Evolutionary conservation across 2,888 invertebrate genomes (phyloP).

Genomic region (Drosophila nr. perissopoda): DNA sequence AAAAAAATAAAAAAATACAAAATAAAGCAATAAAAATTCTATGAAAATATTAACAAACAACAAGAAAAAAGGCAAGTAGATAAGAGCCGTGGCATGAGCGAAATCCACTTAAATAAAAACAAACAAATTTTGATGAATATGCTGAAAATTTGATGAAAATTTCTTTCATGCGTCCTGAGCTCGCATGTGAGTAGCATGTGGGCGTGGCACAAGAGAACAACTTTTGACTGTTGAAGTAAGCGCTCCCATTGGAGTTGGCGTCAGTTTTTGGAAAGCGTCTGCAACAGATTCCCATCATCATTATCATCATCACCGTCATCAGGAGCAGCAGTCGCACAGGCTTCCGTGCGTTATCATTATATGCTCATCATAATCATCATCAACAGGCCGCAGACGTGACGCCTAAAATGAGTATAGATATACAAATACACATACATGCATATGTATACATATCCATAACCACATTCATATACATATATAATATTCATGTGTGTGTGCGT

Average conservation of each 20-base stretch:
- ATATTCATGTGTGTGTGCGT: conserved; percentile 14
- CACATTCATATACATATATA: conserved; percentile 21
- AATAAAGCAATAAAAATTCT: conserved; percentile 53
- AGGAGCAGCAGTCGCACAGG: conserved; percentile 8
- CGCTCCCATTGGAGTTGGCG: conserved; percentile 53
- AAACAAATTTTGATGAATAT: conserved; percentile 62
- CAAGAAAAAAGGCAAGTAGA: conserved; percentile 5
- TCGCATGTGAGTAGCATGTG: neutral
- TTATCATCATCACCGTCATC: conserved; percentile 20
- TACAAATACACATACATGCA: conserved; percentile 12
- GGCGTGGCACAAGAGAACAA: conserved; percentile 22
- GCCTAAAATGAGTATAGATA: conserved; percentile 66
- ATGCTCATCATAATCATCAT: conserved; percentile 56
- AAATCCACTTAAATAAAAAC: conserved; percentile 18
- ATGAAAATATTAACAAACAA: conserved; percentile 38
- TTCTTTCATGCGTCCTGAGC: conserved; percentile 19
- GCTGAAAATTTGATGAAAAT: conserved; percentile 62
- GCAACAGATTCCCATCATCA: conserved; percentile 36
- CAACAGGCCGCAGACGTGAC: conserved; percentile 65
- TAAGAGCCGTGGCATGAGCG: conserved; percentile 7
- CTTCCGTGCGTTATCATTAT: conserved; percentile 41
- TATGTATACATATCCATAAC: conserved; percentile 1
- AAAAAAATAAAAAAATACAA: conserved; percentile 14
- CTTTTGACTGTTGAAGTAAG: conserved; percentile 50
- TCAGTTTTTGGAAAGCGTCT: conserved; percentile 42